Evolutionary conservation across 1,140 invertebrate species (phyloP).

Genomic region (Pararge aegeria): DNA sequence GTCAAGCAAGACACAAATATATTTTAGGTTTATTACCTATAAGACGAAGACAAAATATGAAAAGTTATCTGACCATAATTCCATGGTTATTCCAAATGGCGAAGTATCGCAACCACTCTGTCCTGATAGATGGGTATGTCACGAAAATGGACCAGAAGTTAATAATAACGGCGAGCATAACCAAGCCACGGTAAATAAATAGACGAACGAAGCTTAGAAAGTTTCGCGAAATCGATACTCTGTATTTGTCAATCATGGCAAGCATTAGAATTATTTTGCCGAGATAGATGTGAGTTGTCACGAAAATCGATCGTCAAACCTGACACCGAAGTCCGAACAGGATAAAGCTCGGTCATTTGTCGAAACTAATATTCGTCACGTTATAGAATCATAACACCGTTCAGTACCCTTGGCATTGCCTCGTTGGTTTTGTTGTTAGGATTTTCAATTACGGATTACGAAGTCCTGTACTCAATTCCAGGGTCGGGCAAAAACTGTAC

Average conservation of each 20-base stretch:
- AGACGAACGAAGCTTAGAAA: background rate
- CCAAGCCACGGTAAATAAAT: background rate
- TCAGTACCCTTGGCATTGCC: no score
- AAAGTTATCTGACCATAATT: background rate
- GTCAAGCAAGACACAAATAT: no score
- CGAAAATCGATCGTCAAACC: background rate
- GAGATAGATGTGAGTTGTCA: background rate
- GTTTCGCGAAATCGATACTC: constrained; percentile 3
- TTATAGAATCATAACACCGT: background rate
- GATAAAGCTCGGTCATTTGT: background rate
- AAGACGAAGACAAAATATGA: background rate
- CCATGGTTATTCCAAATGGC: background rate
- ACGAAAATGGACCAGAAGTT: background rate
- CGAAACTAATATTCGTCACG: background rate
- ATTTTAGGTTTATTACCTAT: no score
- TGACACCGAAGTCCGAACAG: background rate
- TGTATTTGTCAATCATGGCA: constrained; percentile 1
- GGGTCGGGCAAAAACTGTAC: no score
- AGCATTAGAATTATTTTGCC: background rate
- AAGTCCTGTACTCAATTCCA: no score
- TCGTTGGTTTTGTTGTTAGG: no score
- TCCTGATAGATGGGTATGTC: background rate
- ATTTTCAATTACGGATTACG: no score
- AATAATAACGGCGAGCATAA: constrained; percentile 5
- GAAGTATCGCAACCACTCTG: background rate